Conservation (phyloP, 2,797 vertebrate genomes). For the Dendrocincla fuliginosa region DNA sequence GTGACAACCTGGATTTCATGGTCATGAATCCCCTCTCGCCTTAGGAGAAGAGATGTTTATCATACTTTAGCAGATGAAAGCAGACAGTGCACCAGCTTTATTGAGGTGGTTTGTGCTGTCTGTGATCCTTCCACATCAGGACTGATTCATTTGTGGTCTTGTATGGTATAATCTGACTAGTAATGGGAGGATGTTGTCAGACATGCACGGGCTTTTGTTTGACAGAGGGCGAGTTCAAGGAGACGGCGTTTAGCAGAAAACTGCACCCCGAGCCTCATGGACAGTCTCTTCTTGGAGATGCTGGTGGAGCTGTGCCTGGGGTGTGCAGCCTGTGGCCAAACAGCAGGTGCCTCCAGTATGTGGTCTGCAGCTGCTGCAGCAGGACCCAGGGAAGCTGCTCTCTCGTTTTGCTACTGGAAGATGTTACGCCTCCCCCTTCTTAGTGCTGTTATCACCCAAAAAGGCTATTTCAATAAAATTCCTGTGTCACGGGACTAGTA, state of each 20-base stretch:
- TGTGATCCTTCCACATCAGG: not conserved
- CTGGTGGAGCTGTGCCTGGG: not conserved
- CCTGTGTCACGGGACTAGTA: not conserved
- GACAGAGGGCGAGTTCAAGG: not conserved
- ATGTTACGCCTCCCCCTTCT: not conserved
- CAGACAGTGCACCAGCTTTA: not conserved
- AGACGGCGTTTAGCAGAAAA: not conserved
- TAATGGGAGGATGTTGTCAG: not conserved
- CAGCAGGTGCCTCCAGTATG: not conserved
- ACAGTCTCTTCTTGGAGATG: not conserved
- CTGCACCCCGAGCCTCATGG: not conserved
- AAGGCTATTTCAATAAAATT: not conserved
- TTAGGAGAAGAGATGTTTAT: not conserved
- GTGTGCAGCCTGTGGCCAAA: fast-evolving
- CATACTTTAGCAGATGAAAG: not conserved
- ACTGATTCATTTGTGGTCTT: not conserved
- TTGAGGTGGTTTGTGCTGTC: not conserved
- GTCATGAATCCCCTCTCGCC: not conserved
- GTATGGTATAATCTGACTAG: not conserved
- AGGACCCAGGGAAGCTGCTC: not conserved
- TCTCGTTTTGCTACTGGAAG: not conserved
- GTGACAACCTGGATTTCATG: not conserved
- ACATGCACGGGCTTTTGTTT: not conserved
- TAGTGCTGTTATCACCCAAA: not conserved
- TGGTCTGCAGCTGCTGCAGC: not conserved